Evolutionary conservation across 2,888 invertebrate genomes (phyloP).

Genomic region (Andrena dorsata): DNA sequence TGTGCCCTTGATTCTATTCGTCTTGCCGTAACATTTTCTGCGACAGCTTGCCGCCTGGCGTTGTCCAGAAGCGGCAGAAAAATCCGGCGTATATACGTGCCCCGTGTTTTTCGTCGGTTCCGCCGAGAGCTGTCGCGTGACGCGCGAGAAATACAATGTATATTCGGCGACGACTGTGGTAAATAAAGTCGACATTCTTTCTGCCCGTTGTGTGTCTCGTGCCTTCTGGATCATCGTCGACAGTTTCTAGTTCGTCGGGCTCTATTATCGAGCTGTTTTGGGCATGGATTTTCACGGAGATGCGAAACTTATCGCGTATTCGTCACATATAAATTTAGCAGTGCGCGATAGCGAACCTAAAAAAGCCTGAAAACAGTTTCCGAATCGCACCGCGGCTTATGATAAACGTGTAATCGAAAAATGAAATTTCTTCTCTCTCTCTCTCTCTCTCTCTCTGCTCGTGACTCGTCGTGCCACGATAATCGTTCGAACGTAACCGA

Average conservation of each 20-base stretch:
- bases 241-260: background rate
- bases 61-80: background rate
- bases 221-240: constrained; percentile 6
- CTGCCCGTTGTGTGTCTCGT: background rate
- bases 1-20: background rate
- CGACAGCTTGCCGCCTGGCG: too few relatives aligned
- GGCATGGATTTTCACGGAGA: constrained; percentile 63
- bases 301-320: constrained; percentile 68
- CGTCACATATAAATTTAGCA: constrained; percentile 74
- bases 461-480: constrained; percentile 22
- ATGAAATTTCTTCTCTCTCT: background rate
- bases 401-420: constrained; percentile 54
- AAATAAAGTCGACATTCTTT: constrained; percentile 31
- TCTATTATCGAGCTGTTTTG: constrained; percentile 58
- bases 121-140: background rate
- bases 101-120: background rate
- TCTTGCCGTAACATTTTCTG: background rate
- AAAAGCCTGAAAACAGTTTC: constrained; percentile 58
- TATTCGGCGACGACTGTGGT: background rate
- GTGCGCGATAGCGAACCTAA: constrained; percentile 63
- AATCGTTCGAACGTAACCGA: constrained; percentile 36
- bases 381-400: constrained; percentile 35
- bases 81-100: background rate
- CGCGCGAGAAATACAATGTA: constrained; percentile 4
- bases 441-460: background rate